phyloP scores from a whole-genome alignment of 2,113 vertebrate species.

The Benthochromis sp. region DNA sequence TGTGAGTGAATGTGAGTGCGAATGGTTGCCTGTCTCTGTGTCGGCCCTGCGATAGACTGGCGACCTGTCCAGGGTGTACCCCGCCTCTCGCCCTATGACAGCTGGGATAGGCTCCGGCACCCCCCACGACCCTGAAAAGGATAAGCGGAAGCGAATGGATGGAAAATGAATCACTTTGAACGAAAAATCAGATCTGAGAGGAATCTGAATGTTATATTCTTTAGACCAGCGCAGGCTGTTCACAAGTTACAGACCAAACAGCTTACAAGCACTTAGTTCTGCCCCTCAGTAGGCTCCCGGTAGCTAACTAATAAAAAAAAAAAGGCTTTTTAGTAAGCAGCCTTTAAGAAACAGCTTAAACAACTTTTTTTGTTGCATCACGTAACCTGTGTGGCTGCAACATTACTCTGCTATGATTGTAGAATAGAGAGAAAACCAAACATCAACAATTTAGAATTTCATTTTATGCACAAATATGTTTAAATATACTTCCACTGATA shows the following conservation, averaged over 20 bases:
- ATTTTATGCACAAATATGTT: background rate
- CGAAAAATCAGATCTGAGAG: background rate
- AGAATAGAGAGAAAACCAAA: background rate
- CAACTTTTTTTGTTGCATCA: background rate
- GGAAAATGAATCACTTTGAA: background rate
- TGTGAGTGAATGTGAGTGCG: accelerated
- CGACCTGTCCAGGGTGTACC: accelerated
- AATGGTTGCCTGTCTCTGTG: accelerated
- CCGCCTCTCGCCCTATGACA: background rate
- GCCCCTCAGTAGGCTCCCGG: background rate
- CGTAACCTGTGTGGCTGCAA: background rate
- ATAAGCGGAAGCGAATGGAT: accelerated
- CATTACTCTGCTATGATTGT: background rate
- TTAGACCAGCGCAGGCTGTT: background rate
- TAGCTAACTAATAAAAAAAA: background rate
- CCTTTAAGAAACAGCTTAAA: background rate
- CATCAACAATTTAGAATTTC: background rate
- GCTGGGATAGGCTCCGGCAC: accelerated
- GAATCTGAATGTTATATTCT: background rate
- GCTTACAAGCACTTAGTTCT: background rate
- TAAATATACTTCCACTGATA: background rate
- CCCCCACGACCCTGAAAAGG: background rate
- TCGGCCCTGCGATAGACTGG: accelerated
- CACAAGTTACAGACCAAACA: background rate
- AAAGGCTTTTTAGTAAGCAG: background rate